phyloP scores from a whole-genome alignment of 2,797 vertebrate species.

The Erpetoichthys calabaricus region DNA sequence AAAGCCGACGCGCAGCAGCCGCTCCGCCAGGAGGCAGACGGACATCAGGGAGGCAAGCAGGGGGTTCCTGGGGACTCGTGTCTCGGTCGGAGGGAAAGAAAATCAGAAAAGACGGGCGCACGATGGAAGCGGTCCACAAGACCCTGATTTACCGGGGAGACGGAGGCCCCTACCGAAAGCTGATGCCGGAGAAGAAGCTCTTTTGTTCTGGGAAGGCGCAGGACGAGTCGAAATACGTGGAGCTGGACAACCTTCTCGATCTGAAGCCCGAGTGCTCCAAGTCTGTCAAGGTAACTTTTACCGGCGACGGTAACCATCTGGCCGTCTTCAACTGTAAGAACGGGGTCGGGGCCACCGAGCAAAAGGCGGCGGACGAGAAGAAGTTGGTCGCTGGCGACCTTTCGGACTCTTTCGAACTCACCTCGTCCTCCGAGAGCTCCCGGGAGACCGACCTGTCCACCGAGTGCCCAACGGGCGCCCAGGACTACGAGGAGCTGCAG shows the following conservation, averaged over 20 bases:
- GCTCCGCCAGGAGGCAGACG: constrained; percentile 26
- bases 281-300: constrained; percentile 46
- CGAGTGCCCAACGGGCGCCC: constrained; percentile 22
- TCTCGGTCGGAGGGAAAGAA: constrained; percentile 29
- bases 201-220: constrained; percentile 22
- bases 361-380: constrained; percentile 17
- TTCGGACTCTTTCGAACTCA: constrained; percentile 20
- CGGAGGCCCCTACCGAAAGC: constrained; percentile 49
- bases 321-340: constrained; percentile 30
- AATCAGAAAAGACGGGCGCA: constrained; percentile 17
- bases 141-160: constrained; percentile 50
- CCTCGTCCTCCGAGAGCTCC: constrained; percentile 19
- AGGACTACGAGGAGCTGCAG: constrained; percentile 57
- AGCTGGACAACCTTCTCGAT: constrained; percentile 38
- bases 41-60: constrained; percentile 16
- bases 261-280: constrained; percentile 36
- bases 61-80: constrained; percentile 23
- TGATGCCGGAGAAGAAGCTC: constrained; percentile 29
- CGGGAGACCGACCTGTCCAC: constrained; percentile 17
- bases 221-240: constrained; percentile 56
- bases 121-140: constrained; percentile 59
- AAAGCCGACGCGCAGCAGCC: constrained; percentile 19
- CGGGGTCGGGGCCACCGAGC: constrained; percentile 17
- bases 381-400: constrained; percentile 19
- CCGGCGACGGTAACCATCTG: constrained; percentile 39